A percentile compares a stretch with the other conserved stretches of the same genome.
Conservation (phyloP, 2,797 vertebrate species). For the Spinus olivaceus region DNA sequence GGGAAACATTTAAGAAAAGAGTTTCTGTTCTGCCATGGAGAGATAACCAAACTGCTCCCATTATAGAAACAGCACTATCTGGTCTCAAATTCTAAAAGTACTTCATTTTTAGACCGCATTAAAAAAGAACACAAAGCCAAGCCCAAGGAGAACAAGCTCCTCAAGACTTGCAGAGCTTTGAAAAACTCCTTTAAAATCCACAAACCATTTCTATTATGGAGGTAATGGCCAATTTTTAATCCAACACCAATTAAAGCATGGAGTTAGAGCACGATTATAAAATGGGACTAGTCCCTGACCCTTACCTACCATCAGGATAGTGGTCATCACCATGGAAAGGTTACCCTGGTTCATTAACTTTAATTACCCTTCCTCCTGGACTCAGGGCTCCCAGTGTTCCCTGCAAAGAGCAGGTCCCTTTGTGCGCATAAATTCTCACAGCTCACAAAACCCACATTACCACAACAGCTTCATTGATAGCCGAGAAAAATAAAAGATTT, state of each 20-base stretch:
- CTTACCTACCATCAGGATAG: slow-evolving; percentile 68
- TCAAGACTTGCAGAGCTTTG: background rate
- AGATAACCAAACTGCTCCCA: background rate
- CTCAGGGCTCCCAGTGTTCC: slow-evolving; percentile 78
- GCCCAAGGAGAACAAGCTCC: background rate
- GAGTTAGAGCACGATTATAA: background rate
- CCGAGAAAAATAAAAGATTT: slow-evolving; percentile 76
- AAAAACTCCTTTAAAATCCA: slow-evolving; percentile 23
- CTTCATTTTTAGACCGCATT: background rate
- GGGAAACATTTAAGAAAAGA: background rate
- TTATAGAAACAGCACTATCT: background rate
- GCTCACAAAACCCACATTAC: slow-evolving; percentile 79
- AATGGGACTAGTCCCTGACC: slow-evolving; percentile 65
- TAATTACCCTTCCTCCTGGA: slow-evolving; percentile 78
- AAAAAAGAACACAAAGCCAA: background rate
- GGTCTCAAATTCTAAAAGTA: slow-evolving; percentile 9
- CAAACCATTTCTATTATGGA: slow-evolving; percentile 5
- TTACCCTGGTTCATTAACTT: slow-evolving; percentile 81
- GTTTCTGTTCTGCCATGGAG: background rate
- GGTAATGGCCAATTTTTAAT: slow-evolving; percentile 32
- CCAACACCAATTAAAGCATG: slow-evolving; percentile 48
- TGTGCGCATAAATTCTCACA: slow-evolving; percentile 81
- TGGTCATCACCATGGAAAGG: slow-evolving; percentile 74
- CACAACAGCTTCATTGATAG: slow-evolving; percentile 83
- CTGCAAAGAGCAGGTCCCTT: slow-evolving; percentile 78